These are phyloP conservation scores for Crenuchus spilurus DNA, from an alignment of 2,797 vertebrate genomes.

Conservation along the genomic window DNA sequence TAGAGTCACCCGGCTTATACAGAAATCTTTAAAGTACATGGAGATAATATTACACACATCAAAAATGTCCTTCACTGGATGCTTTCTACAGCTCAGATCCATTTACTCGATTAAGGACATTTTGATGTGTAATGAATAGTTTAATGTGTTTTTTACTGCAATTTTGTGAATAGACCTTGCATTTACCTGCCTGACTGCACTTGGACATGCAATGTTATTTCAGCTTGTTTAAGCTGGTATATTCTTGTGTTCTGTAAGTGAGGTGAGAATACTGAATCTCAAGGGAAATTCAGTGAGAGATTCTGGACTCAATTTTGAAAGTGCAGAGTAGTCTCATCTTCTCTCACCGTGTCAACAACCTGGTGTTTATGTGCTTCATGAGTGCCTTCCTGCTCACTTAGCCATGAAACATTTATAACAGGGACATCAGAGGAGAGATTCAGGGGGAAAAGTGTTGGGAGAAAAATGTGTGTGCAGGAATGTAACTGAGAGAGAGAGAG, in stretches of 20 bases:
- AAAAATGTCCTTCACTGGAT: not conserved
- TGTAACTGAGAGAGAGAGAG: no score
- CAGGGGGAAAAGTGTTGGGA: conserved; percentile 9
- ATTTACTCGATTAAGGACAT: not conserved
- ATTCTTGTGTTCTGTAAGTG: not conserved
- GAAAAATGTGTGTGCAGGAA: not conserved
- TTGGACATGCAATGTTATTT: not conserved
- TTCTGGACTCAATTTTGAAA: conserved; percentile 34
- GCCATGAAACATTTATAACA: conserved; percentile 53
- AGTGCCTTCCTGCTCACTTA: conserved; percentile 40
- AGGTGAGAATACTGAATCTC: not conserved
- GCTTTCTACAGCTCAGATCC: not conserved
- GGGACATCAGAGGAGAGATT: conserved; percentile 27
- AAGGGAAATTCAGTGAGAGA: not conserved
- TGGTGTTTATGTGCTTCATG: conserved; percentile 34
- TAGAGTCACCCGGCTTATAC: not conserved
- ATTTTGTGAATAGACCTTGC: not conserved
- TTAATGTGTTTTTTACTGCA: not conserved
- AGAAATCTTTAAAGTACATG: not conserved
- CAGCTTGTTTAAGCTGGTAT: not conserved
- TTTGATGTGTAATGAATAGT: not conserved
- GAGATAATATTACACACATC: not conserved
- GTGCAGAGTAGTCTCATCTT: conserved; percentile 35
- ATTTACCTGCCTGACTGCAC: not conserved
- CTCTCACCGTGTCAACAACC: conserved; percentile 32